A percentile compares a stretch with the other conserved stretches of the same genome.
These are phyloP conservation scores for Platyscapa corneri DNA, from an alignment of 1,140 invertebrate species.

Conservation along the genomic window DNA sequence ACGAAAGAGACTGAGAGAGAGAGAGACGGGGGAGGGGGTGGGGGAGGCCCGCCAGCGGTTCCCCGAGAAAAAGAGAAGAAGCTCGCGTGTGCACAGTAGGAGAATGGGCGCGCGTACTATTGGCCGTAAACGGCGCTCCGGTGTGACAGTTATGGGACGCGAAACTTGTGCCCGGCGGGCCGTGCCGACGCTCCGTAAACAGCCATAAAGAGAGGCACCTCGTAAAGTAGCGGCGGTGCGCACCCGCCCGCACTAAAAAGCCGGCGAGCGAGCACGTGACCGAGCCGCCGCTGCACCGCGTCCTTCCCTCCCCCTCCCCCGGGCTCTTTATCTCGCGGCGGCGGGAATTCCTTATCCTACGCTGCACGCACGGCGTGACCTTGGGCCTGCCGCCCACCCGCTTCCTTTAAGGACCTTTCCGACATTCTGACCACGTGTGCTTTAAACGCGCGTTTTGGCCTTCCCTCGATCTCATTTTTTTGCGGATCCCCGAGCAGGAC, in stretches of 20 bases:
- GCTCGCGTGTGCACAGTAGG: not conserved
- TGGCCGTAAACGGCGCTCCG: conserved; percentile 67
- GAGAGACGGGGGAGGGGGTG: not conserved
- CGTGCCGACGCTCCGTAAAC: conserved; percentile 68
- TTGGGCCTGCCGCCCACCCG: conserved; percentile 1
- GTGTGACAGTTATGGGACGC: conserved; percentile 71
- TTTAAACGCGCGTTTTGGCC: not conserved
- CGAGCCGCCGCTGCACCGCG: conserved; percentile 9
- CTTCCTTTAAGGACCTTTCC: not conserved
- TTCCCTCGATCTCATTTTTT: not conserved
- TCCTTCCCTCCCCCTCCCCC: not conserved
- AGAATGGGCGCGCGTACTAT: not conserved
- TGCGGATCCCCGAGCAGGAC: too few relatives aligned
- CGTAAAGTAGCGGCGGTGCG: conserved; percentile 55
- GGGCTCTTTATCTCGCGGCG: not conserved
- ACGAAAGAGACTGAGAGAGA: too few relatives aligned
- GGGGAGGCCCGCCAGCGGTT: not conserved
- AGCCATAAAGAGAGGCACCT: conserved; percentile 65
- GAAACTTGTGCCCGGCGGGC: conserved; percentile 64
- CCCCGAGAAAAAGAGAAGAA: too few relatives aligned
- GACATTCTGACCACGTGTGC: conserved; percentile 30
- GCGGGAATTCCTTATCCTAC: conserved; percentile 31
- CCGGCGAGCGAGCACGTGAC: conserved; percentile 47
- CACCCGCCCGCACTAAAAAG: not conserved
- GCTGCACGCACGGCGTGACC: conserved; percentile 39